Base-by-base conservation (phyloP, 2,113 vertebrate species). In the Maccullochella peelii region DNA sequence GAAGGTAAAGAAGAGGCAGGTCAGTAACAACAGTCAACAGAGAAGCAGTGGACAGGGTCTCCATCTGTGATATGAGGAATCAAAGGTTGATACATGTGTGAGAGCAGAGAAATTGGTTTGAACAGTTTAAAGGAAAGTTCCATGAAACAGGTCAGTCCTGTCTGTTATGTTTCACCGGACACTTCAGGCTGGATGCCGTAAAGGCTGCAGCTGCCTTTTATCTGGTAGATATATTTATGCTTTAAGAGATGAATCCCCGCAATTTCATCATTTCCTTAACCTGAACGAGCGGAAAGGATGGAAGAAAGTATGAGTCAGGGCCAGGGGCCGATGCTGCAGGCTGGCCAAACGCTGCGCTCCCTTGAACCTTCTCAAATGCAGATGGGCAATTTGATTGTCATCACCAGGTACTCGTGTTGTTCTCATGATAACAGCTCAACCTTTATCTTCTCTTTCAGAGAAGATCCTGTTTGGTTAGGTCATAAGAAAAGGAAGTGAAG, bases 311-410 rank as follows among this genome's bases (percentile, higher is more conserved):
- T 1, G 1, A 9, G 14, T 47, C 5, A 27, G 33, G 33, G 52
- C 40, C 30, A 52, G 40, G 18, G 25, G 27, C 57, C 67, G 38
- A 77, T 62, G 58, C 73, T 81, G 16, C 33, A 44, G 21, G 81
- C 68, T 40, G 44, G 27, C 36, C 49, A 84, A 78, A 78, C 36
- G 55, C 15, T 33, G 59, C 12, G 27, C 66, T 84, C 50, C 57
- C 38, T 59, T 55, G 38, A 82, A 74, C n/a, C 62, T 30, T 68
- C 65, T 84, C 25, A 88, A 84, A 85, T 52, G 68, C 27, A 80
- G 71, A 88, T 84, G 63, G 77, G 18, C 61, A 70, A 67, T 74
- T 81, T 83, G 73, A 83, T 88, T 73, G 72, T 73, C 21, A 69
- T 76, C 79, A 36, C 25, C 55, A 15, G 16, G 54, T 33, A 40